Evolutionary conservation across 2,113 vertebrate species (phyloP).

Genomic region (Cebus imitator): DNA sequence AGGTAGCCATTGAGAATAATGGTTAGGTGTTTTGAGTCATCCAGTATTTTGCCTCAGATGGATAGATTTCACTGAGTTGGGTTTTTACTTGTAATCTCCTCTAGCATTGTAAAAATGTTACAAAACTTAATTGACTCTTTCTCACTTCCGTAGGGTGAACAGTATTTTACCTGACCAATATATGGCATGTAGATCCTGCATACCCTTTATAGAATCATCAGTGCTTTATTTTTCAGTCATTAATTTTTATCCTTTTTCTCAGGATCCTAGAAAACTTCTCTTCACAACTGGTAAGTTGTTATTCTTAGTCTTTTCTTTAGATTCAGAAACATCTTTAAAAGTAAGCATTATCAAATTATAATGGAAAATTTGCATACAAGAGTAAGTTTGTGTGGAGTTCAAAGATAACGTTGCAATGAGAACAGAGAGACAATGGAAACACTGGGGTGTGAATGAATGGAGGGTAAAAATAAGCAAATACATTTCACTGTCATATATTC

Average conservation of each 20-base stretch:
- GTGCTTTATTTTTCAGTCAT: background rate
- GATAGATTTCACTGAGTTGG: background rate
- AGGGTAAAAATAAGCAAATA: background rate
- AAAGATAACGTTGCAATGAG: background rate
- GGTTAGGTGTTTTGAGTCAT: background rate
- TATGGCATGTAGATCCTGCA: fast-evolving
- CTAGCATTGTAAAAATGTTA: background rate
- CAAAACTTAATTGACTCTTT: background rate
- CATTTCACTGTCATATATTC: background rate
- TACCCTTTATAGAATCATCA: conserved; percentile 1
- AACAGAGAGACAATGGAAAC: background rate
- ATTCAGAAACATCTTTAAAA: background rate
- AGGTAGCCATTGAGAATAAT: background rate
- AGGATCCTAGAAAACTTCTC: conserved; percentile 94
- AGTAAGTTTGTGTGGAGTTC: background rate
- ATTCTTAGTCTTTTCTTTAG: background rate
- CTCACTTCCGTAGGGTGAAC: background rate
- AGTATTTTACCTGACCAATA: background rate
- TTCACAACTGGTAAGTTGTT: conserved; percentile 91
- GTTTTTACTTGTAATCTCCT: background rate
- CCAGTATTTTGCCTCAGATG: background rate
- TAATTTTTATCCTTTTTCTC: conserved; percentile 40
- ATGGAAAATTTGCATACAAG: background rate
- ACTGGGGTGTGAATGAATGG: background rate
- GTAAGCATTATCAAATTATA: background rate